These are phyloP conservation scores for Augochlora pura DNA, from an alignment of 1,140 invertebrate species.

Conservation along the genomic window DNA sequence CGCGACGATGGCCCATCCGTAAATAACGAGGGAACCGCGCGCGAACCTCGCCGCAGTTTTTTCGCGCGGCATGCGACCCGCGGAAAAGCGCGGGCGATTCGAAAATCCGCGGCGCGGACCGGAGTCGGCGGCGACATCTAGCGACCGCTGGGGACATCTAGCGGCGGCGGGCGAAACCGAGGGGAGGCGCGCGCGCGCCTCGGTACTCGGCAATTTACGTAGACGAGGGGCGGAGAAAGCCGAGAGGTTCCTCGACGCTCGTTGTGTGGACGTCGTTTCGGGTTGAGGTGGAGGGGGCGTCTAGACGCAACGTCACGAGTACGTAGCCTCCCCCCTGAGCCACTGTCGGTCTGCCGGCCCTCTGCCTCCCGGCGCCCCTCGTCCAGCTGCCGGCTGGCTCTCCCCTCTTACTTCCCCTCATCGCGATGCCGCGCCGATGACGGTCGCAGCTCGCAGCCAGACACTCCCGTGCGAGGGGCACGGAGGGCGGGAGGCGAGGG, in stretches of 20 bases:
- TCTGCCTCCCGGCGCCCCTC: conserved; percentile 37
- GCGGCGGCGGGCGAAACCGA: conserved; percentile 3
- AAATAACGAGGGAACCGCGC: background rate
- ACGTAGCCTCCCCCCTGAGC: conserved; percentile 67
- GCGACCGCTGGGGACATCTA: background rate
- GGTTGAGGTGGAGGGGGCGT: conserved; percentile 77
- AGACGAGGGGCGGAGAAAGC: conserved; percentile 45
- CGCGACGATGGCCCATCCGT: background rate
- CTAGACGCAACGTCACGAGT: conserved; percentile 80
- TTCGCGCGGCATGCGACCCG: background rate
- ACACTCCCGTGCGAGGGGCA: conserved; percentile 63
- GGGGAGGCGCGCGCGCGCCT: background rate
- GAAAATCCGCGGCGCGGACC: conserved; percentile 3
- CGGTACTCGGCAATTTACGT: conserved; percentile 40
- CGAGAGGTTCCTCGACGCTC: conserved; percentile 52
- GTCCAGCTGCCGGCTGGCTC: conserved; percentile 22
- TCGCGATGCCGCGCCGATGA: conserved; percentile 69
- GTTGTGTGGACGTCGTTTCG: conserved; percentile 70
- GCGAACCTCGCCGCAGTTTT: background rate
- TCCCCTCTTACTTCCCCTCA: conserved; percentile 33
- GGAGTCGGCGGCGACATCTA: conserved; percentile 47
- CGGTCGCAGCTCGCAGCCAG: conserved; percentile 75
- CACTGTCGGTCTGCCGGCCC: conserved; percentile 54
- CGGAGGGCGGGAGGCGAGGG: conserved; percentile 65
- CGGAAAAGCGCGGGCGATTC: conserved; percentile 25